Conservation (phyloP, 2,888 invertebrate species). For the Zaprionus bogoriensis region DNA sequence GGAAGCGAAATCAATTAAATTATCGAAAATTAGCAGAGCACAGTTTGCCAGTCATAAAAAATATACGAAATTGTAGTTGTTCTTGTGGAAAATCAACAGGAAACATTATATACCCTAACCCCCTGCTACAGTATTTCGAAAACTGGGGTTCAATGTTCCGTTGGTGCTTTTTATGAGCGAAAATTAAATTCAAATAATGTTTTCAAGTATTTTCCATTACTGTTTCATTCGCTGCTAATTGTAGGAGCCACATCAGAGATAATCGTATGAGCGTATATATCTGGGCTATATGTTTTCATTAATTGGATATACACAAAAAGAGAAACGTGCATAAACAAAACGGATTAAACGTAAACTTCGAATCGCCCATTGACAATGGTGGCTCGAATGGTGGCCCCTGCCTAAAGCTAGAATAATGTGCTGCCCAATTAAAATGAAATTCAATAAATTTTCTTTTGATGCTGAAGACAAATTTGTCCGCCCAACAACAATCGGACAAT, state of each 20-base stretch:
- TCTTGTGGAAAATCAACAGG: conserved; percentile 29
- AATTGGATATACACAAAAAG: conserved; percentile 34
- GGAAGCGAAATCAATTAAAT: conserved; percentile 68
- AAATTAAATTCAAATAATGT: conserved; percentile 53
- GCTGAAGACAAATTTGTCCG: conserved; percentile 51
- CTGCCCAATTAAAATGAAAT: conserved; percentile 57
- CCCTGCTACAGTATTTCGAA: conserved; percentile 4
- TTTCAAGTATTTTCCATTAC: conserved; percentile 42
- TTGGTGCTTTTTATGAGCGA: conserved; percentile 46
- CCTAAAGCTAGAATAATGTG: conserved; percentile 43
- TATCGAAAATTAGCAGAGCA: conserved; percentile 51
- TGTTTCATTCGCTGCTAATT: conserved; percentile 58
- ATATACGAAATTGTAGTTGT: conserved; percentile 22
- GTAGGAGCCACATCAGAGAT: conserved; percentile 23
- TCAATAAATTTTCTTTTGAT: conserved; percentile 48
- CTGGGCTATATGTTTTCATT: conserved; percentile 51
- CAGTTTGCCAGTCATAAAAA: conserved; percentile 43
- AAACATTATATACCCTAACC: conserved; percentile 4
- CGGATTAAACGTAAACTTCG: conserved; percentile 1
- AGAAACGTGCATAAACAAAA: conserved; percentile 8
- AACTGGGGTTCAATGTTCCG: conserved; percentile 54
- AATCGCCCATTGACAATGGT: conserved; percentile 21
- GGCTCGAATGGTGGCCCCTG: conserved; percentile 16
- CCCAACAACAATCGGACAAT: conserved; percentile 13
- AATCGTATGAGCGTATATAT: neutral